Evolutionary conservation across 30 jellyfish, hydroid and myxozoan genomes (phyloP), one percentile per base, ranked within the genome.

Genomic region (Catostylus mosaicus): DNA sequence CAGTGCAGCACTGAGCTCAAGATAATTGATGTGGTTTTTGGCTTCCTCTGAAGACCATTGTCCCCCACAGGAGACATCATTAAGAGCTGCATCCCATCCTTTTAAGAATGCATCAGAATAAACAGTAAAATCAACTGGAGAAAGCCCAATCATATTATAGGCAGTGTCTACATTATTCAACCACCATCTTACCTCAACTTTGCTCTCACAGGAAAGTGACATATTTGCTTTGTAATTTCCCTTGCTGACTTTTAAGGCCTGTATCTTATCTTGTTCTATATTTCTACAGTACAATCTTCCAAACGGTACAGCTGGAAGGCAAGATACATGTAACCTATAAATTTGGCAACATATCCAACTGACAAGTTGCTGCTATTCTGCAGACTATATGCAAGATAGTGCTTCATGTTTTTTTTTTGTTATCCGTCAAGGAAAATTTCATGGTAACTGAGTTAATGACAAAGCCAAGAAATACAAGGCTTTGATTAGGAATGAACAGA

Each of bases 281-380:
- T 9, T 30, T 77, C 92, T 32, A 52, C 43, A 70, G 78, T 82
- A 38, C 69, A 52, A 23, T 8, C 43, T 29, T 11, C 90, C 85
- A 65, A 19, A 82, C 36, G 32, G 40, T 2, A 50, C 86, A 51
- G 92, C 92, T 7, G 92, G 92, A 4, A 82, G 51, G 78, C 86
- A 66, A 20, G 92, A 82, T 8, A 67, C 71, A 67, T 68, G 36
- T 66, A 34, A n/a, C 78, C 92, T 12, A 82, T 67, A 34, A 68
- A 6, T 43, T 52, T 62, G 18, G 85, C 77, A 47, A 82, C 85
- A 67, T 66, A 30, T 46, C 36, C 69, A 0, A 67, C 62, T 67
- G 83, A 1, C 67, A 56, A 46, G 37, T 82, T 51, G 1, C 18
- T 23, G 54, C 54, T 68, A 22, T 48, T 67, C 68, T 27, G 51